phyloP scores from a whole-genome alignment of 2,797 vertebrate genomes.

The Rhinella marina region DNA sequence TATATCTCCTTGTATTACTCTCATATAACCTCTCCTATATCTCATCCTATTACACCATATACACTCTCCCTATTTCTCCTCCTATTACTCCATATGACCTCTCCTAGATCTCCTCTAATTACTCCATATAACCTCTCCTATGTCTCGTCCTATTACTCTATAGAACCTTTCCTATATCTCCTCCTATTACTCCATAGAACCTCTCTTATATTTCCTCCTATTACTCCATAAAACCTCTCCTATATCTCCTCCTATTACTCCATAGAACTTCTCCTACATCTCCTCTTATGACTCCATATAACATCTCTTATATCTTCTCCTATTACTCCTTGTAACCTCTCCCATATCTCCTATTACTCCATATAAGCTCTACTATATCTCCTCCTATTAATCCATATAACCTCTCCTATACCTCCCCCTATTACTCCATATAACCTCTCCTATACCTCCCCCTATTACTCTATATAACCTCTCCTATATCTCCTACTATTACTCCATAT shows the following conservation, averaged over 20 bases:
- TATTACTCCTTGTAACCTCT: neutral
- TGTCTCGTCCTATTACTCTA: too few relatives aligned
- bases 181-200: neutral
- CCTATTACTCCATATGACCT: neutral
- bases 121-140: neutral
- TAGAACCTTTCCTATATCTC: neutral
- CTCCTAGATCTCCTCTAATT: neutral
- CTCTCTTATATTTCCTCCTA: neutral
- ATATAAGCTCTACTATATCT: neutral
- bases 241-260: conserved; percentile 8
- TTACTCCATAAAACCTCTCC: neutral
- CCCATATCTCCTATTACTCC: conserved; percentile 2
- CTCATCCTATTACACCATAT: neutral
- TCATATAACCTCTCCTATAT: neutral
- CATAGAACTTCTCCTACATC: neutral
- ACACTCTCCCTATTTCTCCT: neutral
- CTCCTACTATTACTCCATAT: conserved; percentile 1
- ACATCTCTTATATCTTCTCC: neutral
- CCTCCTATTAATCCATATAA: too few relatives aligned
- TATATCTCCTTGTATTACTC: neutral
- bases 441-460: neutral
- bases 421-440: too few relatives aligned
- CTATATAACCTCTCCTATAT: neutral
- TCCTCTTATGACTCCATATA: neutral
- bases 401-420: too few relatives aligned